Evolutionary conservation across 2,113 vertebrate genomes (phyloP), one percentile per base, ranked within the genome.

Genomic region (Emydocephalus ijimae): DNA sequence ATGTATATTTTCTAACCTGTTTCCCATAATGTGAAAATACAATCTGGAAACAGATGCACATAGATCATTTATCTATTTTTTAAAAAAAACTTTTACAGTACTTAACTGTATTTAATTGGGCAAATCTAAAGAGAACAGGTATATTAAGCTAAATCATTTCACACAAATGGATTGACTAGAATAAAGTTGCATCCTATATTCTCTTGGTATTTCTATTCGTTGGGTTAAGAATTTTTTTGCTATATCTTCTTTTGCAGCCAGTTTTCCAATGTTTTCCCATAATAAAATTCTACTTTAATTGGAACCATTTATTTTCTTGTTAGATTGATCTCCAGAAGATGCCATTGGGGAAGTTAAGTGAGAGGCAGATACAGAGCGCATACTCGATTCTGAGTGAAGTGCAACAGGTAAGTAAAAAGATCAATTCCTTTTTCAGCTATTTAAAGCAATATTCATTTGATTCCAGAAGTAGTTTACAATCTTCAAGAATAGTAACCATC

Each of bases 301-400:
- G 0, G 10, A 92, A 94, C 1, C 29, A 39, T 89, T 85, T 74
- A 12, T 94, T 50, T 95, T 3, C 14, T 93, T 92, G 86, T 64
- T 97, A 99, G 99, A 99, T 99, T 93, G 99, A 99, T 96, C 98
- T 99, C 52, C 99, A 99, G 97, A 99, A 99, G 97, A 99, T 99
- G 99, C 99, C 99, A 0, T 94, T 99, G 92, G 99, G 99, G 91
- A 99, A 99, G 92, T 98, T 99, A 95, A 99, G 99, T 96, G 99
- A 99, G 95, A 97, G 99, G 89, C 99, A 99, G 97, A 99, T 99
- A 96, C 99, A 99, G 97, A 99, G 98, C 0, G 99, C 99, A 0
- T 99, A 99, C n/a, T 97, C 99, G 74, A 98, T 99, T 88, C 98
- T 99, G 85, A 99, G 98, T 0, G 98, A 99, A 91, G 99, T 99